Evolutionary conservation across 2,888 invertebrate species (phyloP), one percentile per base, ranked within the genome.

Genomic region (Brassicogethes aeneus): DNA sequence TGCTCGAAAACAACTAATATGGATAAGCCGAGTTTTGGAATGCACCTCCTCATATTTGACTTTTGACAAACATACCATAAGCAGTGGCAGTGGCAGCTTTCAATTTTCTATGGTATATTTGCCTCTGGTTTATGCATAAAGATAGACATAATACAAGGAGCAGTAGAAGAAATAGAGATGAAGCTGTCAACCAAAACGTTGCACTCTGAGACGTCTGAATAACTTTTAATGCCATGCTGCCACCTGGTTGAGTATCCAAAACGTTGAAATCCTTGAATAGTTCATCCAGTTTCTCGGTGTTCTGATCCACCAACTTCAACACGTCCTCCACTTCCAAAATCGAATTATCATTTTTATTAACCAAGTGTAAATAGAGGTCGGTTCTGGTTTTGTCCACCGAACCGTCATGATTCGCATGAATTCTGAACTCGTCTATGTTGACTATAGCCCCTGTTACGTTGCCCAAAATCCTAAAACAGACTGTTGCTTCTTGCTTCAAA

Each of bases 211-310:
- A 76, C n/a, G n/a, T n/a, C 37, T 82, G 72, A 36, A 51, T 44
- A 10, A 77, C 71, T 55, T 76, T 78, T 13, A 84, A 77, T 2
- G 80, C 75, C 8, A 86, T 69, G 36, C 80, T 79, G 54, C 85
- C 85, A 0, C 89, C 88, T 2, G 88, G 83, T 61, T 90, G 88
- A 0, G 90, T 92, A 68, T 94, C 91, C 50, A 94, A 71, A 1
- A 95, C 93, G 64, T 94, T 94, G 65, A 93, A 91, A 53, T 93
- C 91, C 77, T 94, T 94, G 65, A 94, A 93, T 5, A 95, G 69
- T 17, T 75, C 75, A 66, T 93, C 89, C 44, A 95, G 71, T 51
- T 82, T 82, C 62, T 92, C 91, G 45, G 93, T 91, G 65, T 93
- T 92, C 55, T 85, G 80, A 66, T 95, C 95, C 3, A 95, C 88